Base-by-base conservation (phyloP, 2,888 invertebrate genomes). In the Acholoe squamosa region DNA sequence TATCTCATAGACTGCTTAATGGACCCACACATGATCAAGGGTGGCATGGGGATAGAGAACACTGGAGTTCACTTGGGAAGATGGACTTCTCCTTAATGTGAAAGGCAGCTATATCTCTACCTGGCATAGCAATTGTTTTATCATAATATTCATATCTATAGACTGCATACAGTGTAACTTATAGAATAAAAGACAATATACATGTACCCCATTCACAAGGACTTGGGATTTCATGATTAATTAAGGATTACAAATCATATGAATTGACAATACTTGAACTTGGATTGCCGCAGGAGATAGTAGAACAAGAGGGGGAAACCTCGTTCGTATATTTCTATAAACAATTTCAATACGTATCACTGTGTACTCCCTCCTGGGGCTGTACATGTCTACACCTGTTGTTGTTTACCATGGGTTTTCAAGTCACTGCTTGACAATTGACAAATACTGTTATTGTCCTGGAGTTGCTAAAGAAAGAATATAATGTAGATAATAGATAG, bases 231-330 rank as follows among this genome's bases (percentile, higher is more conserved):
- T 43, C 31, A 25, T 76, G 25, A 76, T 43, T 43, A 43, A 43
- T 12, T 25, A 5, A 61, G n/a, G 22, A 80, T 22, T 43, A 43
- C 43, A 80, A 80, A 43, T 31, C 10, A 43, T 43, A 43, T 43
- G 10, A 43, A 43, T 43, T 80, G 80, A 80, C 80, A 33, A 80
- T 80, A 80, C 80, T 80, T 80, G 80, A 80, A 80, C 80, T 80
- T 80, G 80, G 80, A 80, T 80, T 14, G 80, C 80, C 80, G 80
- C 80, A 80, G 19, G 80, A 80, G 80, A 80, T 80, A n/a, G n/a
- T n/a, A 43, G 80, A 80, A 43, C 19, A 0, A 80, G 80, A 34
- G 22, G 33, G 22, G 16, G 33, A 80, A 12, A 22, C 71, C 71
- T 34, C 80, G 80, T 43, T 22, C 43, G 43, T 80, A 80, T 80